Evolutionary conservation across 2,888 invertebrate species (phyloP), one percentile per base, ranked within the genome.

Genomic region (Papilio demoleus): DNA sequence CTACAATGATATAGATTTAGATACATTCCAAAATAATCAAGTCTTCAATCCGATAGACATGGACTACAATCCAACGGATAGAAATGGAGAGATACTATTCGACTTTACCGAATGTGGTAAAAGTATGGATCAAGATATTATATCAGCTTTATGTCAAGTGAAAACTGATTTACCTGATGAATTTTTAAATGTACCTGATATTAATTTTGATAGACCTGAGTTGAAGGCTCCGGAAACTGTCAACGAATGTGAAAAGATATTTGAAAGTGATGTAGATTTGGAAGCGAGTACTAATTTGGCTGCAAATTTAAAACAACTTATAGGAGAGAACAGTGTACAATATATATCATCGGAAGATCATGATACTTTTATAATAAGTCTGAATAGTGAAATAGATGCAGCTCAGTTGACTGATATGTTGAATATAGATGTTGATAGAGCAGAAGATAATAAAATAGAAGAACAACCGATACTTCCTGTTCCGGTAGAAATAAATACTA

Each of bases 321-420:
- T 92, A 0, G 91, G 90, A 0, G 93, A 92, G 68, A 92, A 92
- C 70, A 87, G 75, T 68, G 92, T 92, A 1, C 91, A 92, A 59
- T 92, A 92, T 47, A 88, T 92, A 60, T 91, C 90, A 2, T 92
- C 92, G 0, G 92, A 92, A 69, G 87, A 92, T 12, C 92, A 92
- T 70, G 92, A 92, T 70, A 92, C 90, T 0, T 92, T 92, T 74
- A 92, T 92, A 34, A 92, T 92, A 60, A 91, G 90, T 78, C 81
- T 92, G 17, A 88, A 88, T 67, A 90, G 89, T 75, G 90, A 87
- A 75, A 92, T 92, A 50, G 93, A 92, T 73, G 90, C 93, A 0
- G 89, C 85, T 67, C 88, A 90, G 71, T 71, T 92, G 42, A 88
- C 87, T 0, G 92, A 92, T 67, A 89, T 92, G 90, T 75, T 92